Percentiles rank a stretch among this genome's conserved stretches.
phyloP scores from a whole-genome alignment of 2,113 vertebrate species.

The Steatornis caripensis region DNA sequence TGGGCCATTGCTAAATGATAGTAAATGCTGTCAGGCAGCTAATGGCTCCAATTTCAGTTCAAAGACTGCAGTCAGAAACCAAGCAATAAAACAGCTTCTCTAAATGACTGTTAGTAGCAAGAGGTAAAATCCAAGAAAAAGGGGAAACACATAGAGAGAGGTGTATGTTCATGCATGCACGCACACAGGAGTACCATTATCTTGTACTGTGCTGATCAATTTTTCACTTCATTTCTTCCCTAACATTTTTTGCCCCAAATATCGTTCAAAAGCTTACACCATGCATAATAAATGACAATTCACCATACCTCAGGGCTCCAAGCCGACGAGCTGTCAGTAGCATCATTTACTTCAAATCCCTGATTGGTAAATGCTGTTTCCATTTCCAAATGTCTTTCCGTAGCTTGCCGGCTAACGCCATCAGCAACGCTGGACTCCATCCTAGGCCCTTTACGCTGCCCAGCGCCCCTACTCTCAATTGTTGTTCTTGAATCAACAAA shows the following conservation, averaged over 20 bases:
- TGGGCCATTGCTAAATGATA: background rate
- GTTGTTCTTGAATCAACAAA: slow-evolving; percentile 55
- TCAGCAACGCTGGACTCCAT: background rate
- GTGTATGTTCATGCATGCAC: background rate
- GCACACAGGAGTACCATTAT: background rate
- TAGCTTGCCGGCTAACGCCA: slow-evolving; percentile 41
- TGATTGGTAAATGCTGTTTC: slow-evolving; percentile 67
- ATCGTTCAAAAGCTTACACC: background rate
- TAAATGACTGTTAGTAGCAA: background rate
- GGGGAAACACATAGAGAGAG: background rate
- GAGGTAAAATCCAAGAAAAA: background rate
- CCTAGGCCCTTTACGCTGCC: background rate
- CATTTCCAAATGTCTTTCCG: slow-evolving; percentile 64
- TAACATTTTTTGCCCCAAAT: background rate
- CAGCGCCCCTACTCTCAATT: background rate
- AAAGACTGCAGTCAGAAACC: background rate
- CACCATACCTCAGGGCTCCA: slow-evolving; percentile 87
- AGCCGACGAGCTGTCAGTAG: slow-evolving; percentile 79
- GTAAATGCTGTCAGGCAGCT: background rate
- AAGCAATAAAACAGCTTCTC: background rate
- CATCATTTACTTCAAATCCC: slow-evolving; percentile 73
- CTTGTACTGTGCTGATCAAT: background rate
- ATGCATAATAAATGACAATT: background rate
- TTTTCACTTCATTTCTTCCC: slow-evolving; percentile 7
- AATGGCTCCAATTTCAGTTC: background rate